phyloP scores from a whole-genome alignment of 64 coral and sea anemone species.

The Platygyra sinensis region DNA sequence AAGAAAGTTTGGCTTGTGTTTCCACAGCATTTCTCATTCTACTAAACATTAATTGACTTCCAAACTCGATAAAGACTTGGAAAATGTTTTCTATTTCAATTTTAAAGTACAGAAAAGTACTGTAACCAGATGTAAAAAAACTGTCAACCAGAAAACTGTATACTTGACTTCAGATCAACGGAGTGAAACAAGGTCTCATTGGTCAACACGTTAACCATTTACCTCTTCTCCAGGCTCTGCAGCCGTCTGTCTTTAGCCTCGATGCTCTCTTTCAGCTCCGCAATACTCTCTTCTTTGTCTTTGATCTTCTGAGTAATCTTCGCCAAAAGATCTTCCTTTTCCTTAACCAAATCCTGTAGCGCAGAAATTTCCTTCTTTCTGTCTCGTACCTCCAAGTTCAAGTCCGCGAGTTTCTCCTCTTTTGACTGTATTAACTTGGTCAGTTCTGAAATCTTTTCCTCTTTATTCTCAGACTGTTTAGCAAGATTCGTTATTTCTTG shows the following conservation, averaged over 20 bases:
- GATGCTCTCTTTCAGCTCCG: constrained; percentile 21
- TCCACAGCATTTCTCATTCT: too few species aligned
- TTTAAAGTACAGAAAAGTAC: too few species aligned
- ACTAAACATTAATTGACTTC: too few species aligned
- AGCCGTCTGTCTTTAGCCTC: constrained; percentile 43
- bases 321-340: constrained; percentile 25
- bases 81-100: too few species aligned
- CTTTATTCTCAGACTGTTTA: constrained; percentile 47
- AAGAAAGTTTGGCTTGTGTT: too few species aligned
- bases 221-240: constrained; percentile 48
- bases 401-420: constrained; percentile 80
- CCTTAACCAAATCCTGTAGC: constrained; percentile 25
- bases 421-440: constrained; percentile 50
- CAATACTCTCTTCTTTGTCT: constrained; percentile 39
- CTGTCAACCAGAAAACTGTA: neutral
- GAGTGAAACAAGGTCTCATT: neutral
- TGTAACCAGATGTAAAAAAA: too few species aligned
- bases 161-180: neutral
- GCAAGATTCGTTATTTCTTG: constrained; percentile 36
- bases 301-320: constrained; percentile 49
- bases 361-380: constrained; percentile 21
- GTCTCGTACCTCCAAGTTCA: constrained; percentile 31
- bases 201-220: neutral
- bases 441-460: constrained; percentile 71
- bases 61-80: too few species aligned